Evolutionary conservation across 2,888 invertebrate genomes (phyloP).

Genomic region (Pegoplata infirma): DNA sequence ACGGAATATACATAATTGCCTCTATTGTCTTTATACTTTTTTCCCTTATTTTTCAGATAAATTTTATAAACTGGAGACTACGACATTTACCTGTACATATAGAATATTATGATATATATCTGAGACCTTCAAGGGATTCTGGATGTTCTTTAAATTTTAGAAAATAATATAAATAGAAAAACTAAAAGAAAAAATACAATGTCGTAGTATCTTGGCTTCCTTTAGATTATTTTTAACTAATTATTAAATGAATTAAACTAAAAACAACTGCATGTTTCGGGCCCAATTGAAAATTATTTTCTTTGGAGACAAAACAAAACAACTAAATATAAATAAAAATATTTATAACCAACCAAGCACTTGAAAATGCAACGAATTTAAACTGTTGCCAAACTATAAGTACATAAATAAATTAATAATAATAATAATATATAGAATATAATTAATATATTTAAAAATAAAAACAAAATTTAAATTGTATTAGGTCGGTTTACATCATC

Average conservation of each 20-base stretch:
- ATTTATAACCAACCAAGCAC: conserved; percentile 44
- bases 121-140: conserved; percentile 55
- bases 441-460: conserved; percentile 41
- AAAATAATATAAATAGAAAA: conserved; percentile 36
- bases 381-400: conserved; percentile 65
- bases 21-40: not conserved
- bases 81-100: conserved; percentile 57
- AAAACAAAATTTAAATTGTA: not conserved
- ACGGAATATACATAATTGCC: not conserved
- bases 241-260: conserved; percentile 26
- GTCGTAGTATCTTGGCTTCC: conserved; percentile 65
- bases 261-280: conserved; percentile 33
- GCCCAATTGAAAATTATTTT: conserved; percentile 31
- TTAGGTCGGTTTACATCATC: too few relatives aligned
- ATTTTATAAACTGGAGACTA: conserved; percentile 56
- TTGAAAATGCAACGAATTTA: conserved; percentile 65
- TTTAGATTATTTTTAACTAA: conserved; percentile 60
- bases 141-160: conserved; percentile 45
- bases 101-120: conserved; percentile 46
- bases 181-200: conserved; percentile 32
- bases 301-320: conserved; percentile 9
- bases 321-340: not conserved
- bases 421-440: conserved; percentile 51
- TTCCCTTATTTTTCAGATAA: conserved; percentile 48
- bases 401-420: conserved; percentile 54